These are phyloP conservation scores for Formica selysi DNA, from an alignment of 1,140 invertebrate species.

Conservation along the genomic window DNA sequence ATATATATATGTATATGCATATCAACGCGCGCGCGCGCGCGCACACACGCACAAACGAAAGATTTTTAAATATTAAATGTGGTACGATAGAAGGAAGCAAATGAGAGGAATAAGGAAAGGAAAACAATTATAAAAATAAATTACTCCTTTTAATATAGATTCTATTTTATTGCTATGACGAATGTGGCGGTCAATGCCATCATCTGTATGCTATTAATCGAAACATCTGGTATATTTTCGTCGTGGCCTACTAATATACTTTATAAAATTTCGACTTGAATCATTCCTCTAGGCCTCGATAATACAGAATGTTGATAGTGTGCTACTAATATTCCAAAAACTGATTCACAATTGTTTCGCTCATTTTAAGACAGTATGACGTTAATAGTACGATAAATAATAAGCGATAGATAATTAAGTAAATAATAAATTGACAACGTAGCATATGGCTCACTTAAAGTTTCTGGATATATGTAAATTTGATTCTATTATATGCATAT, in stretches of 20 bases:
- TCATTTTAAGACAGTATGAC: not conserved
- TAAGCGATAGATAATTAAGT: not conserved
- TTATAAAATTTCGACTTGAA: conserved; percentile 66
- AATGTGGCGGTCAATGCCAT: conserved; percentile 76
- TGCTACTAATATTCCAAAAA: not conserved
- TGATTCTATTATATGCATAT: no score
- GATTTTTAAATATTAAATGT: not conserved
- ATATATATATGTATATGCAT: not conserved
- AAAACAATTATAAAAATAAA: not conserved
- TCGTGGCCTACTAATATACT: conserved; percentile 78
- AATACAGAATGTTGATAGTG: not conserved
- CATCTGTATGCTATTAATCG: conserved; percentile 70
- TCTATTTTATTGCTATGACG: conserved; percentile 41
- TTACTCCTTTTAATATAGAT: conserved; percentile 37
- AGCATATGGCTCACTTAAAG: not conserved
- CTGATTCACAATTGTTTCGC: not conserved
- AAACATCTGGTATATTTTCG: conserved; percentile 76
- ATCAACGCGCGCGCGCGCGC: no score
- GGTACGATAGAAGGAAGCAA: not conserved
- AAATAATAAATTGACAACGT: not conserved
- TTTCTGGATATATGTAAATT: no score
- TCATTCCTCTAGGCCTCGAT: conserved; percentile 25
- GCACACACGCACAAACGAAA: not conserved
- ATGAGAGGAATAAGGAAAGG: not conserved
- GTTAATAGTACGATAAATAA: conserved; percentile 1